A percentile compares a stretch with the other conserved stretches of the same genome.
phyloP scores from a whole-genome alignment of 2,797 vertebrate genomes.

The Setipinna tenuifilis region DNA sequence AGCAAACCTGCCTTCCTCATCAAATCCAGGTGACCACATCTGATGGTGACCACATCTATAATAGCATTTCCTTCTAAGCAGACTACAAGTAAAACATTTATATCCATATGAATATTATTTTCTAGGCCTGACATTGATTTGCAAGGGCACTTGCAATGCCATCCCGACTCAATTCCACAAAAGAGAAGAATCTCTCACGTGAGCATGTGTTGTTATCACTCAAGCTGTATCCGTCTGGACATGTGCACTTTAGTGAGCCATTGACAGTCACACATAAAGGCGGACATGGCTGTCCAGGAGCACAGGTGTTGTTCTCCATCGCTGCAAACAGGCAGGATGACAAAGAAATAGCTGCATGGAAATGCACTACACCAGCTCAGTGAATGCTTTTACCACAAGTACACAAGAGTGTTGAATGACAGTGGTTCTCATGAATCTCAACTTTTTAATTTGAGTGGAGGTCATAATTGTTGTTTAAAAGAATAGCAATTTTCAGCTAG shows the following conservation, averaged over 20 bases:
- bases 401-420: background rate
- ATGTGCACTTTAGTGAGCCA: constrained; percentile 64
- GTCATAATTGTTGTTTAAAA: no score
- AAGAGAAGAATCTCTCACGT: background rate
- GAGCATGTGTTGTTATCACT: background rate
- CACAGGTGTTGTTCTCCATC: constrained; percentile 60
- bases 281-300: constrained; percentile 72
- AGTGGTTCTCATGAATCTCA: background rate
- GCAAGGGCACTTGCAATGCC: background rate
- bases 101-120: background rate
- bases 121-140: background rate
- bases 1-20: no score
- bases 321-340: background rate
- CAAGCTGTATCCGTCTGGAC: constrained; percentile 48
- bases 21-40: no score
- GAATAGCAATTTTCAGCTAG: background rate
- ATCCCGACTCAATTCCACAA: background rate
- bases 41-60: no score
- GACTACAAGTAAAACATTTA: background rate
- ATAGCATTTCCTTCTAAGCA: no score
- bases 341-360: background rate
- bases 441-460: background rate
- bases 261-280: constrained; percentile 72
- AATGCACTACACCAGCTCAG: background rate
- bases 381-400: background rate